Evolutionary conservation across 2,113 vertebrate genomes (phyloP).

Genomic region (Salminus brasiliensis): DNA sequence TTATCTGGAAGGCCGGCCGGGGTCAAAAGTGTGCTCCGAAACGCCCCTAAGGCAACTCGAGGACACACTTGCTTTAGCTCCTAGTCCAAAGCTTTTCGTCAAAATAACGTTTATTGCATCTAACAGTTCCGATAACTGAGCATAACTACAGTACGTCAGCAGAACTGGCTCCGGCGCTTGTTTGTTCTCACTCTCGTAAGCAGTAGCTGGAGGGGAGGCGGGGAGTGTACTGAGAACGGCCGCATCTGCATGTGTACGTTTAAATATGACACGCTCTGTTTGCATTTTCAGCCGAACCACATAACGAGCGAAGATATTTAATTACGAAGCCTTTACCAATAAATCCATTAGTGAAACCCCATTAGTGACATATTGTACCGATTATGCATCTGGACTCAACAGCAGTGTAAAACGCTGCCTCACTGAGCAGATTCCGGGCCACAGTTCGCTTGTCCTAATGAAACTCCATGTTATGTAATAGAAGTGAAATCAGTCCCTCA

Average conservation of each 20-base stretch:
- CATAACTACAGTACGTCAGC: neutral
- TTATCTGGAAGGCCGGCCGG: slow-evolving; percentile 14
- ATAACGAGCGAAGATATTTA: slow-evolving; percentile 5
- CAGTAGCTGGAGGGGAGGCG: slow-evolving; percentile 1
- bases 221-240: neutral
- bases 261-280: slow-evolving; percentile 10
- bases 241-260: neutral
- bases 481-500: neutral
- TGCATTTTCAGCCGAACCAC: neutral
- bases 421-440: neutral
- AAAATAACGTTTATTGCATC: neutral
- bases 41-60: neutral
- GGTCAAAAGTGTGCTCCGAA: neutral
- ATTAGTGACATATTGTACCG: slow-evolving; percentile 8
- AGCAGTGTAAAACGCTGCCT: slow-evolving; percentile 2
- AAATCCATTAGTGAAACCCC: slow-evolving; percentile 20
- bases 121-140: neutral
- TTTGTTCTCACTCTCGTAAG: neutral
- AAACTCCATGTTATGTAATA: neutral
- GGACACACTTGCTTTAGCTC: neutral
- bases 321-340: slow-evolving; percentile 26
- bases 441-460: neutral
- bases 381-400: neutral
- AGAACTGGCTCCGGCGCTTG: neutral
- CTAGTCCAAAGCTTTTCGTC: neutral